Evolutionary conservation across 53 echinoderm and acorn worm genomes (phyloP).

Genomic region (Pentamera pediparva): DNA sequence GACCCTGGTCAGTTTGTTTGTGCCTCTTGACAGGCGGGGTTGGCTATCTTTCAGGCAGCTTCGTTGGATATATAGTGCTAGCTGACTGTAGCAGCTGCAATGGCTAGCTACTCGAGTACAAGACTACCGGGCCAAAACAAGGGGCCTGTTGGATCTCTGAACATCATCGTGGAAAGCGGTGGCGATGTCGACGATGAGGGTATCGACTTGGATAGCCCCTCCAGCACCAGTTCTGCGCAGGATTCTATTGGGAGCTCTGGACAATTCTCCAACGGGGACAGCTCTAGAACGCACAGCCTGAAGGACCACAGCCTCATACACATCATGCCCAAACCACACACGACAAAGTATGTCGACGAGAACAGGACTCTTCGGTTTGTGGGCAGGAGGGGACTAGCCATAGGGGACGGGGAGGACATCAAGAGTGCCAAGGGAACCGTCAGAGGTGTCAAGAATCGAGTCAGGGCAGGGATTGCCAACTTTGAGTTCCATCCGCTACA

Average conservation of each 20-base stretch:
- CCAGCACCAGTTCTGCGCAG: constrained; percentile 17
- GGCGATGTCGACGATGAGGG: constrained; percentile 27
- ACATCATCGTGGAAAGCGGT: constrained; percentile 19
- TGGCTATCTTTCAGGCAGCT: no score
- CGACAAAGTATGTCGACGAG: constrained; percentile 43
- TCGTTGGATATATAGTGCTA: no score
- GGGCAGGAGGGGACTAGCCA: constrained; percentile 70
- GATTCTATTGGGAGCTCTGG: constrained; percentile 11
- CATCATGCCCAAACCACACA: constrained; percentile 6
- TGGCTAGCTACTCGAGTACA: neutral
- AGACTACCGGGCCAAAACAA: neutral
- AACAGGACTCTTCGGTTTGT: constrained; percentile 84
- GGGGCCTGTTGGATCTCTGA: neutral
- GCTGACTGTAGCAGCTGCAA: neutral
- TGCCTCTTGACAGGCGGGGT: no score
- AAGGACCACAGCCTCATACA: neutral
- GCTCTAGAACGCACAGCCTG: neutral
- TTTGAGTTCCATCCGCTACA: constrained; percentile 82
- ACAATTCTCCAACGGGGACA: constrained; percentile 5
- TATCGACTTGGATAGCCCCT: constrained; percentile 20
- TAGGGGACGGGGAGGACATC: constrained; percentile 84
- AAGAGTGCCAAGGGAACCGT: constrained; percentile 76
- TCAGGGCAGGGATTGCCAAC: constrained; percentile 84
- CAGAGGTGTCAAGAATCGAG: constrained; percentile 86
- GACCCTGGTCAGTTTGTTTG: no score